These are phyloP conservation scores for Phenacoccus solenopsis DNA, from an alignment of 1,140 invertebrate genomes.

Conservation along the genomic window DNA sequence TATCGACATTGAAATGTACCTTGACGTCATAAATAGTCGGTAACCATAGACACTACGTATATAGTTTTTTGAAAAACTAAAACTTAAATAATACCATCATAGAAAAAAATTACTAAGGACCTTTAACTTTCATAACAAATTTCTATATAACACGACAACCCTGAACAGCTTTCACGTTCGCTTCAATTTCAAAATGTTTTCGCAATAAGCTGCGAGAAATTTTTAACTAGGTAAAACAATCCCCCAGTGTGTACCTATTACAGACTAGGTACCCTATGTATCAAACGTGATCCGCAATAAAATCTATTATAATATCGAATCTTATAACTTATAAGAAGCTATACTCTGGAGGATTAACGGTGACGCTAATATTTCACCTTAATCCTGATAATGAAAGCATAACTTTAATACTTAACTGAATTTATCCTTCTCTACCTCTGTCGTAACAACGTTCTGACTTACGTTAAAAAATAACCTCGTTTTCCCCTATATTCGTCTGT, in stretches of 20 bases:
- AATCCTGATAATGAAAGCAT: background rate
- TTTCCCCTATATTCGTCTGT: too few species aligned
- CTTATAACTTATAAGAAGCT: background rate
- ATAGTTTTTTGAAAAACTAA: background rate
- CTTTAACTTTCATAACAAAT: too few species aligned
- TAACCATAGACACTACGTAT: background rate
- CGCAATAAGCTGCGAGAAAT: too few species aligned
- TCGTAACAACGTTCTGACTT: too few species aligned
- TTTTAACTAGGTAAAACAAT: too few species aligned
- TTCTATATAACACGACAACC: too few species aligned
- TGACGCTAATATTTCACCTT: background rate
- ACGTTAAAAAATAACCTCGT: too few species aligned
- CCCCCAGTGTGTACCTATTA: too few species aligned
- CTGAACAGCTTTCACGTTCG: too few species aligned
- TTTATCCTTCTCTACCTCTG: background rate
- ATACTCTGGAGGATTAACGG: background rate
- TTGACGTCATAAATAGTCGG: background rate
- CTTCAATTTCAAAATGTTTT: too few species aligned
- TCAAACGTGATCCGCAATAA: background rate
- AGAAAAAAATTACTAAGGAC: background rate
- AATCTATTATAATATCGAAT: background rate
- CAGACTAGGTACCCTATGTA: background rate
- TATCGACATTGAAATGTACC: background rate
- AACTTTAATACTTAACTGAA: slow-evolving; percentile 3
- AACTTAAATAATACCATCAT: background rate